A percentile compares a stretch with the other conserved stretches of the same genome.
Conservation (phyloP, 2,797 vertebrate genomes). For the Typhlichthys subterraneus region DNA sequence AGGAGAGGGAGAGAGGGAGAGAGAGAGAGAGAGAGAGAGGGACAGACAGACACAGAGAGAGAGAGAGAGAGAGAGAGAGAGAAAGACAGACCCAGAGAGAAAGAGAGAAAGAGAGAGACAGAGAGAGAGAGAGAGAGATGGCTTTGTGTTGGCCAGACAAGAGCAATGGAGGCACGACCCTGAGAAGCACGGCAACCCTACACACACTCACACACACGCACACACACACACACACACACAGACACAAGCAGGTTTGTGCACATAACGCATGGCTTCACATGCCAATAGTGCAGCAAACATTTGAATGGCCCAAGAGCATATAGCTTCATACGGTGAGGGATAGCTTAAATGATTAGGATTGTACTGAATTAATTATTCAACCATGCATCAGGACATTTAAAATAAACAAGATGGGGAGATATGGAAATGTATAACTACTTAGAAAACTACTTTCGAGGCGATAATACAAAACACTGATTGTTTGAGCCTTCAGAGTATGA, state of each 20-base stretch:
- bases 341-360: too few relatives aligned
- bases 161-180: slow-evolving; percentile 44
- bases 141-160: slow-evolving; percentile 25
- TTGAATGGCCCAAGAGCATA: not conserved
- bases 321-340: too few relatives aligned
- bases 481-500: not conserved
- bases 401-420: slow-evolving; percentile 3
- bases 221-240: not conserved
- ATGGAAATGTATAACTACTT: slow-evolving; percentile 25
- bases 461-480: not conserved
- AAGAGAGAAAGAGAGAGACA: too few relatives aligned
- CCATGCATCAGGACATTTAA: not conserved
- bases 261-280: not conserved
- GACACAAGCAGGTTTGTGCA: not conserved
- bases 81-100: too few relatives aligned
- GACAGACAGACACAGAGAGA: too few relatives aligned
- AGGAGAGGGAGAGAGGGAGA: not conserved
- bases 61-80: too few relatives aligned
- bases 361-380: too few relatives aligned
- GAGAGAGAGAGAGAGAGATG: slow-evolving; percentile 15
- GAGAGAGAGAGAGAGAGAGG: too few relatives aligned
- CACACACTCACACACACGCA: slow-evolving; percentile 1
- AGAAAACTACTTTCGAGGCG: slow-evolving; percentile 6
- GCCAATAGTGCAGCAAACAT: not conserved
- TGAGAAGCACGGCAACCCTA: slow-evolving; percentile 52